phyloP scores from a whole-genome alignment of 2,797 vertebrate genomes.

The Phoeniculus purpureus region DNA sequence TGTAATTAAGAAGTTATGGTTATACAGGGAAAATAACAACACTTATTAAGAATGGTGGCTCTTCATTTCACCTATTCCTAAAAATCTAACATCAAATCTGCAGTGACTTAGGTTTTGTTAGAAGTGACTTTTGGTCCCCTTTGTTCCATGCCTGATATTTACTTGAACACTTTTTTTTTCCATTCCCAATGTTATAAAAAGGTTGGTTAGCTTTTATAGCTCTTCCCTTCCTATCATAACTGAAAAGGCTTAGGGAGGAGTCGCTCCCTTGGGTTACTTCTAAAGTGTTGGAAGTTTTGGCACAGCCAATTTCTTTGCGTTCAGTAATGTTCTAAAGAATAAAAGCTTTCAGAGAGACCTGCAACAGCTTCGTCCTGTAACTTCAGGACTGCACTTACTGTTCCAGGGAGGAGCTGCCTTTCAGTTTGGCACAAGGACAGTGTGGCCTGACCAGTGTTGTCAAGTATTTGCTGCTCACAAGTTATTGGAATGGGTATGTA shows the following conservation, averaged over 20 bases:
- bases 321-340: conserved; percentile 62
- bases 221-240: conserved; percentile 58
- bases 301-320: conserved; percentile 10
- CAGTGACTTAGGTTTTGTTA: neutral
- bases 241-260: conserved; percentile 65
- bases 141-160: conserved; percentile 8
- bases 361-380: conserved; percentile 56
- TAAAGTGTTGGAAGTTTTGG: conserved; percentile 54
- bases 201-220: conserved; percentile 44
- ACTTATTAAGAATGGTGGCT: neutral
- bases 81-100: neutral
- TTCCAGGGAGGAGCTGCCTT: conserved; percentile 61
- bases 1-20: neutral
- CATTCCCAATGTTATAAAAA: conserved; percentile 26
- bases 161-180: conserved; percentile 12
- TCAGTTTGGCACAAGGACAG: conserved; percentile 43
- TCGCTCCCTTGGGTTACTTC: conserved; percentile 28
- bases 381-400: conserved; percentile 31
- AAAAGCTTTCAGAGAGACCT: conserved; percentile 37
- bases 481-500: conserved; percentile 28
- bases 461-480: conserved; percentile 37
- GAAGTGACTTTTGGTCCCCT: conserved; percentile 32
- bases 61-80: neutral
- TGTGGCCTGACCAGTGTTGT: conserved; percentile 45
- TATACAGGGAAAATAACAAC: neutral